Evolutionary conservation across 37 sponge, comb jelly and placozoan species (phyloP).

Genomic region (Aplysina aerophoba): DNA sequence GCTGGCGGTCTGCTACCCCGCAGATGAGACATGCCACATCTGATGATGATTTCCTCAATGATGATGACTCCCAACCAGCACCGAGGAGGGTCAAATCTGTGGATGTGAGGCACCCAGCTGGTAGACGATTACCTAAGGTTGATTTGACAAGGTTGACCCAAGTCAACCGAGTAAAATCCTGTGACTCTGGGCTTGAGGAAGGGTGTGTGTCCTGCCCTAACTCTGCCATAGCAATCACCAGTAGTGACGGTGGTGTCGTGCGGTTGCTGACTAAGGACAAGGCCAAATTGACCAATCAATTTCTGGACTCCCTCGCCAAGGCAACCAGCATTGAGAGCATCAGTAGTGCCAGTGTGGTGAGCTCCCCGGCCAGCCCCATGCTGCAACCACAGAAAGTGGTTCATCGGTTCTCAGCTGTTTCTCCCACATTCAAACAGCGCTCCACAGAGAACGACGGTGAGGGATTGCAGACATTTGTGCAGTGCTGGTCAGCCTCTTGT

Average conservation of each 20-base stretch:
- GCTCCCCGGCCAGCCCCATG: not conserved
- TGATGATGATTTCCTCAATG: not conserved
- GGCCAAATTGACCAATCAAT: not conserved
- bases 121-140: too few relatives aligned
- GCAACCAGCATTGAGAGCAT: slow-evolving; percentile 26
- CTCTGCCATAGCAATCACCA: too few relatives aligned
- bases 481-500: not conserved
- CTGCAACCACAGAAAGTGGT: not conserved
- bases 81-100: not conserved
- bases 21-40: not conserved
- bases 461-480: not conserved
- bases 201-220: not conserved
- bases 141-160: not conserved
- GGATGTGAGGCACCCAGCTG: too few relatives aligned
- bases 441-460: not conserved
- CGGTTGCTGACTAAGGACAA: slow-evolving; percentile 18
- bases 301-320: slow-evolving; percentile 27
- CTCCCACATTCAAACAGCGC: not conserved
- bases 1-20: too few relatives aligned
- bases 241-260: not conserved
- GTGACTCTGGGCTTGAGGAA: slow-evolving; percentile 24
- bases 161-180: slow-evolving; percentile 5
- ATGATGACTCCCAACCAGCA: not conserved
- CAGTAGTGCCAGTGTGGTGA: not conserved
- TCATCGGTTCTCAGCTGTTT: slow-evolving; percentile 7